Conservation (phyloP, 2,113 vertebrate genomes). For the Holacanthus passer region DNA sequence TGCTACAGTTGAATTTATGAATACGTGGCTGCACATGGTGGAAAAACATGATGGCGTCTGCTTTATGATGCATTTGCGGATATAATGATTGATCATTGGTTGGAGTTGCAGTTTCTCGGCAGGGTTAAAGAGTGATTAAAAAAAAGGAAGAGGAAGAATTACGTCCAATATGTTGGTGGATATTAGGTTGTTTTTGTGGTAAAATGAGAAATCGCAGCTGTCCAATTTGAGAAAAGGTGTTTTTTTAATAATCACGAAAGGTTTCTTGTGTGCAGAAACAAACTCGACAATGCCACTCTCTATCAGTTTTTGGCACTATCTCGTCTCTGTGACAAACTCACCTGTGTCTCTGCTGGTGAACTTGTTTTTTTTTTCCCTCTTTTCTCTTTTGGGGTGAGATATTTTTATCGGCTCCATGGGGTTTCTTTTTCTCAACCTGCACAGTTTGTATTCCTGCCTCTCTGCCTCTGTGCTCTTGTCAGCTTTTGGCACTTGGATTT, state of each 20-base stretch:
- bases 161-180: background rate
- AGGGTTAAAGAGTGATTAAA: background rate
- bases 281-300: background rate
- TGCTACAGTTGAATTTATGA: background rate
- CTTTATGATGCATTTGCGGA: conserved; percentile 5
- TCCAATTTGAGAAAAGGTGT: background rate
- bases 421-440: conserved; percentile 59
- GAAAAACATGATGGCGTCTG: background rate
- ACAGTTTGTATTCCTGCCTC: conserved; percentile 43
- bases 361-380: conserved; percentile 46
- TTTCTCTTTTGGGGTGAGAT: conserved; percentile 65
- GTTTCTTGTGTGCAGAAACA: conserved; percentile 15
- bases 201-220: background rate
- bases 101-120: background rate
- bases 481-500: conserved; percentile 52
- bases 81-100: background rate
- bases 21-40: background rate
- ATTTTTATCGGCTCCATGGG: conserved; percentile 74
- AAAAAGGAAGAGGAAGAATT: background rate
- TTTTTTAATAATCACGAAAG: background rate
- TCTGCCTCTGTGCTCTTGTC: conserved; percentile 50
- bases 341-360: conserved; percentile 53
- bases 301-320: conserved; percentile 32
- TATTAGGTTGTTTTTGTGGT: background rate
- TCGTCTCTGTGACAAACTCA: conserved; percentile 59